Percentiles rank a stretch among this genome's conserved stretches.
These are phyloP conservation scores for Pristionchus entomophagus DNA, from an alignment of 2,888 invertebrate genomes.

Conservation along the genomic window DNA sequence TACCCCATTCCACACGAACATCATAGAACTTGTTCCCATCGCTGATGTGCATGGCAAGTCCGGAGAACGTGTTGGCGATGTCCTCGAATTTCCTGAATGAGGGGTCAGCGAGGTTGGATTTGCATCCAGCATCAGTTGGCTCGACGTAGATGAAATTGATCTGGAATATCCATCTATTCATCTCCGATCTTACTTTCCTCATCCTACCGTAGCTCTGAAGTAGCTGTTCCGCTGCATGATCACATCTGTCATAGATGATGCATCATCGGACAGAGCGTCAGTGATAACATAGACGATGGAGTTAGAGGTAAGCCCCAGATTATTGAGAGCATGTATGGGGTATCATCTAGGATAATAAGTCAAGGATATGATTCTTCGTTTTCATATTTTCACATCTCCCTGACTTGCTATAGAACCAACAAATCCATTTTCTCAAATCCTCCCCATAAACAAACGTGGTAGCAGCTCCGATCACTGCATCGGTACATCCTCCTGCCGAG, in stretches of 20 bases:
- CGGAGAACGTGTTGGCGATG: slow-evolving; percentile 50
- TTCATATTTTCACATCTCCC: too few species aligned
- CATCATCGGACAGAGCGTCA: slow-evolving; percentile 36
- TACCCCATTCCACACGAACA: neutral
- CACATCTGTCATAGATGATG: neutral
- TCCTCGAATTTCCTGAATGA: slow-evolving; percentile 57
- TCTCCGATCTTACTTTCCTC: neutral
- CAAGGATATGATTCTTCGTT: too few species aligned
- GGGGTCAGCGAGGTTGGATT: slow-evolving; percentile 52
- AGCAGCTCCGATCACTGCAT: too few species aligned
- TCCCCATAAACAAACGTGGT: too few species aligned
- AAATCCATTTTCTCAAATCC: neutral
- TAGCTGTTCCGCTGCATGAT: slow-evolving; percentile 25
- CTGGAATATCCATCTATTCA: slow-evolving; percentile 45
- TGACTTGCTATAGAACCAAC: too few species aligned
- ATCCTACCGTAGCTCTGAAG: slow-evolving; percentile 33
- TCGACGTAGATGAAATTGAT: slow-evolving; percentile 64
- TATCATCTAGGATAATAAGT: too few species aligned
- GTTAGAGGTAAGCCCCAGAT: slow-evolving; percentile 25
- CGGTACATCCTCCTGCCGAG: slow-evolving; percentile 58
- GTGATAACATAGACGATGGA: slow-evolving; percentile 15
- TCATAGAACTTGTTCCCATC: slow-evolving; percentile 47
- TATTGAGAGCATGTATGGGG: slow-evolving; percentile 16
- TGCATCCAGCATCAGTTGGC: slow-evolving; percentile 50
- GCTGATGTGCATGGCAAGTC: too few species aligned